Evolutionary conservation across 2,113 vertebrate genomes (phyloP).

Genomic region (Peromyscus polionotus): DNA sequence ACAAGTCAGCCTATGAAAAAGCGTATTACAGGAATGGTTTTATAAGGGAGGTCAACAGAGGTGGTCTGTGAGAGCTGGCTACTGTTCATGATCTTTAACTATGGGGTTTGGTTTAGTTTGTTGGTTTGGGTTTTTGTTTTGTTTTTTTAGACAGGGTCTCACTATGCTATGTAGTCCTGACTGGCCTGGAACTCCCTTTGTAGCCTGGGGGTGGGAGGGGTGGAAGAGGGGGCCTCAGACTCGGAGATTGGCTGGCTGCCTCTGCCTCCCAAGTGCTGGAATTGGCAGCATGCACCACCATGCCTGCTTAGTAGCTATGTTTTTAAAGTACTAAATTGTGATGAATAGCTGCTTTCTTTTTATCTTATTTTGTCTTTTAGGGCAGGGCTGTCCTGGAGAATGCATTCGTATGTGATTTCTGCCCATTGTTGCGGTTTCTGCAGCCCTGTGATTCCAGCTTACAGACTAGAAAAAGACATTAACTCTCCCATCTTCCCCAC

Average conservation of each 20-base stretch:
- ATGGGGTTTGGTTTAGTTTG: not conserved
- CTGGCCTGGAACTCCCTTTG: not conserved
- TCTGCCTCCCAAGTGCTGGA: not conserved
- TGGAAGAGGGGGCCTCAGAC: not conserved
- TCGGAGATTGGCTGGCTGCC: not conserved
- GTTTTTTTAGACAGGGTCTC: not conserved
- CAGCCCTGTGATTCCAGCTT: not conserved
- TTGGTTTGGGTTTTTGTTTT: not conserved
- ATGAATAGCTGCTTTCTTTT: not conserved
- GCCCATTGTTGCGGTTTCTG: not conserved
- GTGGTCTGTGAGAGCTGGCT: not conserved
- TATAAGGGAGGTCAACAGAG: too few species aligned
- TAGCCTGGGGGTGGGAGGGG: too few species aligned
- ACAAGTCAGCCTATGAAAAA: too few species aligned
- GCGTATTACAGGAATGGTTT: too few species aligned
- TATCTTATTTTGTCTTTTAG: not conserved
- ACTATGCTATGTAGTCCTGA: not conserved
- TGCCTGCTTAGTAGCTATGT: not conserved
- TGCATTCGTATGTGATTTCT: not conserved
- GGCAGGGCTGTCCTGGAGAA: not conserved
- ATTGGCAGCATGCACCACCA: not conserved
- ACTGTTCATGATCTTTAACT: not conserved
- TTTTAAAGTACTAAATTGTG: not conserved
- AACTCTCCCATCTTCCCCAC: not conserved
- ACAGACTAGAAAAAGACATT: not conserved